phyloP scores from a whole-genome alignment of 2,888 invertebrate genomes.

The Stegophylla sp. region DNA sequence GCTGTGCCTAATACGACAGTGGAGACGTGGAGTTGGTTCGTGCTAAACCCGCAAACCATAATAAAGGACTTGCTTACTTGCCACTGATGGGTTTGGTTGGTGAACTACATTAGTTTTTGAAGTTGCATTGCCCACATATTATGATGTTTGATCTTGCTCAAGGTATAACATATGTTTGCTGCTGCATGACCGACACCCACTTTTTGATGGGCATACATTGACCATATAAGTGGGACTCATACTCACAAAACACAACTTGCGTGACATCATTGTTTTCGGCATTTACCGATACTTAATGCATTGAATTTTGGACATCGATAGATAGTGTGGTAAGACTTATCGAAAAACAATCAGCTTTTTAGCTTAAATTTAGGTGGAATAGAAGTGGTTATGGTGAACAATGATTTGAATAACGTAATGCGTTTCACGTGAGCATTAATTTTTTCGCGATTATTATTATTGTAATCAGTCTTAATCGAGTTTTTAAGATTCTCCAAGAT shows the following conservation, averaged over 20 bases:
- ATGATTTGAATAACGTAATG: not conserved
- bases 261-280: not conserved
- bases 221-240: not conserved
- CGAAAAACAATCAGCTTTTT: not conserved
- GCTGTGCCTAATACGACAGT: not conserved
- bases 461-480: too few species aligned
- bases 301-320: not conserved
- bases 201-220: not conserved
- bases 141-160: not conserved
- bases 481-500: not conserved
- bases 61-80: too few species aligned
- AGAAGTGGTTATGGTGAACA: not conserved
- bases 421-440: not conserved
- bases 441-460: too few species aligned
- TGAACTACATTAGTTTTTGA: too few species aligned
- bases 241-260: not conserved
- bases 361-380: not conserved
- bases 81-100: not conserved
- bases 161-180: too few species aligned
- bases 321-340: not conserved
- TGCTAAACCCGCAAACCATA: not conserved
- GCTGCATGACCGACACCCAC: not conserved
- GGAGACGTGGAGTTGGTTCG: not conserved
- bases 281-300: not conserved
- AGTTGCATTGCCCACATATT: not conserved